Evolutionary conservation across 1,140 invertebrate species (phyloP), one percentile per base, ranked within the genome.

Genomic region (Drosophila willistoni): DNA sequence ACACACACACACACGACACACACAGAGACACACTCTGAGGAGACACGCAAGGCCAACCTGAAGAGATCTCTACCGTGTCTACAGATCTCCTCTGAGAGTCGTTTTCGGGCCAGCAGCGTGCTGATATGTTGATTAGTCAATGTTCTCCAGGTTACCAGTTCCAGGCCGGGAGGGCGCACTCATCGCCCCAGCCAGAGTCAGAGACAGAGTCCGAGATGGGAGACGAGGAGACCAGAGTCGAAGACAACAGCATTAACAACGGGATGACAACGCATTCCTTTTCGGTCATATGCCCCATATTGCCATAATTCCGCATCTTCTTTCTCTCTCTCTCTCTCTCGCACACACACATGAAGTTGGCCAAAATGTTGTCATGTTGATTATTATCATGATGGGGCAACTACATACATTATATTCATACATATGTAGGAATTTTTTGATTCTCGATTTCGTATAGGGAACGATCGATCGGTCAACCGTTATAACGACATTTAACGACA

Each of bases 71-170:
- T n/a, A 19, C 9, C 17, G 29, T 29, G 29, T 29, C 29, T 29
- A 29, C 29, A 29, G 29, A 29, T 29, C 29, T 9, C 7, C 17
- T 19, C 17, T 36, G 34, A 39, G 44, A 51, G 44, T 51, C 17
- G 44, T 51, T 51, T 51, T 51, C 17, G 44, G 44, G 44, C 47
- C 60, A 29, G 29, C 73, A 71, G 63, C 80, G 76, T 83, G 81
- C 76, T 83, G 81, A 83, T 83, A 83, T 84, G 81, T 83, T 83
- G 81, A 83, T 83, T 83, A 83, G 81, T 68, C 81, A 77, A 70
- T 79, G 73, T 76, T 79, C 69, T 71, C 25, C 70, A 33, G 55
- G 44, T 39, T 47, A 3, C 33, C 47, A 13, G 25, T 55, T 41
- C 7, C 44, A 51, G 44, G 44, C 44, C 44, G 44, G 44, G 44